phyloP scores from a whole-genome alignment of 1,140 invertebrate species.

The Batillaria attramentaria region DNA sequence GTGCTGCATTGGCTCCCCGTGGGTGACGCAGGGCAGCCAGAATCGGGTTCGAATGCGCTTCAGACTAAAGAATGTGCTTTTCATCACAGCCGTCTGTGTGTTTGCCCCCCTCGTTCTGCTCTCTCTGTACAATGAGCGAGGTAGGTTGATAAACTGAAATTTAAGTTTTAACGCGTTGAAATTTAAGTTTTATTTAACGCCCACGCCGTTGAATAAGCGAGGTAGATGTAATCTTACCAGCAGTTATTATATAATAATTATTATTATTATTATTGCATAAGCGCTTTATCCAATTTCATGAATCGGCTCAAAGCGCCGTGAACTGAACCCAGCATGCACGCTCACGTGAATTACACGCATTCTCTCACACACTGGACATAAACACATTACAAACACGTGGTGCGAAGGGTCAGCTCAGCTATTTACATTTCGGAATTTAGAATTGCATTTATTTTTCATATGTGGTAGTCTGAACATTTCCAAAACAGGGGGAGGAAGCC shows the following conservation, averaged over 20 bases:
- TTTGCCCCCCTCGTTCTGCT: slow-evolving; percentile 41
- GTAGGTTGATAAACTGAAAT: slow-evolving; percentile 2
- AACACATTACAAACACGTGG: no score
- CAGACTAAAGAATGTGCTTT: slow-evolving; percentile 46
- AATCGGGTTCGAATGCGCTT: slow-evolving; percentile 42
- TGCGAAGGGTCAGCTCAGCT: no score
- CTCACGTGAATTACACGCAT: no score
- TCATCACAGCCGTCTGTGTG: slow-evolving; percentile 32
- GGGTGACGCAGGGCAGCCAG: no score
- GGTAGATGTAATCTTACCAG: not conserved
- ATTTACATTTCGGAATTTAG: no score
- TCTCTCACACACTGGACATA: no score
- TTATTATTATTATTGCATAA: not conserved
- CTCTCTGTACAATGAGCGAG: slow-evolving; percentile 43
- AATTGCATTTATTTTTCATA: no score
- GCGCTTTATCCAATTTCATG: not conserved
- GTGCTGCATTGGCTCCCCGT: no score
- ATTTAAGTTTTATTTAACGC: not conserved
- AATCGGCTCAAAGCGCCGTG: not conserved
- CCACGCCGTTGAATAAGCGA: not conserved
- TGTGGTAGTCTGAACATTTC: no score
- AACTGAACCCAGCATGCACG: no score
- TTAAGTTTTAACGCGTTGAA: not conserved
- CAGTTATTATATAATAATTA: not conserved
- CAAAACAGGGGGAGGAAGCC: no score